These are phyloP conservation scores for Formica aserva DNA, from an alignment of 2,888 invertebrate genomes.

Conservation along the genomic window DNA sequence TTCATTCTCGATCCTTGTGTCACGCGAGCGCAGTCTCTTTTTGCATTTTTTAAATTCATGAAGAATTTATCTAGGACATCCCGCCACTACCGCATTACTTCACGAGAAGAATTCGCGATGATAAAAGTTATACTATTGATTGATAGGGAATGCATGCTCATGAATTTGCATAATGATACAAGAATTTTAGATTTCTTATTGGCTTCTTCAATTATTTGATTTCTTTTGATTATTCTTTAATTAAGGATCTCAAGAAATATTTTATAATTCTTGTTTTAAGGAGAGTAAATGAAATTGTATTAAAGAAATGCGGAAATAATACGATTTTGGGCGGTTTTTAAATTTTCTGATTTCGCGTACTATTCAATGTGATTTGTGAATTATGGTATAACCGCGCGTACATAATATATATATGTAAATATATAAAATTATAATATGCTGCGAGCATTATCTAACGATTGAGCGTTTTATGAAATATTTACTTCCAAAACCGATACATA, in stretches of 20 bases:
- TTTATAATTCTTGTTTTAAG: constrained; percentile 6
- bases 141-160: no score
- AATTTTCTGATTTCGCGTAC: no score
- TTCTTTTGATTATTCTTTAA: background rate
- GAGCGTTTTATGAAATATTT: constrained; percentile 21
- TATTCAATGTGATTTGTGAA: constrained; percentile 18
- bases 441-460: background rate
- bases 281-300: background rate
- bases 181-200: no score
- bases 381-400: constrained; percentile 55
- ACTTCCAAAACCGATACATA: background rate
- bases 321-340: background rate
- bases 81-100: background rate
- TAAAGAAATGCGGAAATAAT: constrained; percentile 21
- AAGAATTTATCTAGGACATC: background rate
- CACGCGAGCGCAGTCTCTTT: background rate
- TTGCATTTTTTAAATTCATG: background rate
- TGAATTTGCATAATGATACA: no score
- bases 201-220: background rate
- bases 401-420: constrained; percentile 1
- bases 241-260: background rate
- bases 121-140: no score
- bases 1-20: constrained; percentile 10
- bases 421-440: constrained; percentile 28
- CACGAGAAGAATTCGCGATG: background rate